These are phyloP conservation scores for Euglossa dilemma DNA, from an alignment of 1,140 invertebrate genomes.

Conservation along the genomic window DNA sequence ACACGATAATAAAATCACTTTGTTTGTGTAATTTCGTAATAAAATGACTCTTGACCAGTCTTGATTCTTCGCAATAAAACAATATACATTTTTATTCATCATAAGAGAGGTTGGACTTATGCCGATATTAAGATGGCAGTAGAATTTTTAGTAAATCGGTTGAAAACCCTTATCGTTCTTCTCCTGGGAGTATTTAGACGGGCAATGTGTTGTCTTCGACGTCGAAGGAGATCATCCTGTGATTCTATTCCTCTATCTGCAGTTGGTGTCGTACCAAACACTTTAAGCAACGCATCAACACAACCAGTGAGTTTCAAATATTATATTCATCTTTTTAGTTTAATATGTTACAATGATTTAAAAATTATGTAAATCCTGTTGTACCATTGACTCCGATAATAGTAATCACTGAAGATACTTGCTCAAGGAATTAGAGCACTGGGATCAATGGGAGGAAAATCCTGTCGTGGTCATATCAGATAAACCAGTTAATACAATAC, in stretches of 20 bases:
- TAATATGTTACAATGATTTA: neutral
- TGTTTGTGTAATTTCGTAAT: neutral
- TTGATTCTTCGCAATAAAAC: neutral
- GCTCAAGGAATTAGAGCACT: conserved; percentile 79
- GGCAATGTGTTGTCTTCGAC: conserved; percentile 83
- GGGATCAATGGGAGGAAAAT: conserved; percentile 82
- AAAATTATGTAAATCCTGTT: conserved; percentile 29
- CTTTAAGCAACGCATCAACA: conserved; percentile 60
- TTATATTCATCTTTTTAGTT: neutral
- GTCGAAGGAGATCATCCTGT: conserved; percentile 81
- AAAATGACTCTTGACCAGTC: conserved; percentile 36
- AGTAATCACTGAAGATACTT: conserved; percentile 51
- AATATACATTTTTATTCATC: neutral
- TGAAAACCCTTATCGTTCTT: conserved; percentile 82
- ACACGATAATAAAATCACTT: neutral
- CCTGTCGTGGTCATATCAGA: conserved; percentile 75
- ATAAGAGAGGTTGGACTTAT: conserved; percentile 49
- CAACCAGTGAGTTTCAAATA: conserved; percentile 46
- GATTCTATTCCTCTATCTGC: conserved; percentile 82
- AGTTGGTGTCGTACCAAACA: conserved; percentile 81
- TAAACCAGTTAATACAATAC: conserved; percentile 80
- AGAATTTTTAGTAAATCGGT: conserved; percentile 78
- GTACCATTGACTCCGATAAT: conserved; percentile 34
- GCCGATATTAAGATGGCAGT: conserved; percentile 70
- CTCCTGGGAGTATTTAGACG: conserved; percentile 81